A percentile compares a stretch with the other conserved stretches of the same genome.
phyloP scores from a whole-genome alignment of 2,113 vertebrate genomes.

The Jaculus jaculus region DNA sequence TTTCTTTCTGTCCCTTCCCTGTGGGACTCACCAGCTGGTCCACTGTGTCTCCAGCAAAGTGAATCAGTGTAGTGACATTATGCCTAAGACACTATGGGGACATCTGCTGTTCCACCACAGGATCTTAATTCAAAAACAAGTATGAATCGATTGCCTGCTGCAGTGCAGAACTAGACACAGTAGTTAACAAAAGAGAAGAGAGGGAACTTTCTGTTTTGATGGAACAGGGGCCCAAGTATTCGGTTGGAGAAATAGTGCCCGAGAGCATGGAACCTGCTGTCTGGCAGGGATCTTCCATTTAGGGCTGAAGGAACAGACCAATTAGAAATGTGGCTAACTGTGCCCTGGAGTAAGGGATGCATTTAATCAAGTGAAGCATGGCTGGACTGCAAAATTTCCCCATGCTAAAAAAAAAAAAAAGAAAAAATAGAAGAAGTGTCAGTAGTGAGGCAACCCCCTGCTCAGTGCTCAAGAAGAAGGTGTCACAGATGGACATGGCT shows the following conservation, averaged over 20 bases:
- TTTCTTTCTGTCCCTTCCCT: background rate
- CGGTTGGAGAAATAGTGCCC: background rate
- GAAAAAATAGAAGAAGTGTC: no score
- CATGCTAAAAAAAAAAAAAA: rapidly evolving
- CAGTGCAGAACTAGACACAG: background rate
- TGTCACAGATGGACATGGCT: background rate
- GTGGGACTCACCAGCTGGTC: background rate
- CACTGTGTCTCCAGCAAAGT: background rate
- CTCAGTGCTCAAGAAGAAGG: background rate
- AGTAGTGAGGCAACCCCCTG: background rate
- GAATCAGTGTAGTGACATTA: background rate
- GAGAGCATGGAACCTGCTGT: background rate
- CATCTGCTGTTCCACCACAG: background rate
- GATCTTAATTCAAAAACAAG: conserved; percentile 33
- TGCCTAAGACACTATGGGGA: background rate
- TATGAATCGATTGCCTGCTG: background rate
- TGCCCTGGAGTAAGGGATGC: background rate
- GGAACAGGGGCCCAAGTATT: background rate
- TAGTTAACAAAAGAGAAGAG: background rate
- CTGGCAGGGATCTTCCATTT: background rate
- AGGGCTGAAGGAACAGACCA: background rate
- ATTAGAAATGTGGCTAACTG: background rate
- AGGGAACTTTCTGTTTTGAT: background rate
- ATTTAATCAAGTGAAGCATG: background rate
- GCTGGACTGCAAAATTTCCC: background rate